Evolutionary conservation across 1,140 invertebrate species (phyloP).

Genomic region (Drosophila tani): DNA sequence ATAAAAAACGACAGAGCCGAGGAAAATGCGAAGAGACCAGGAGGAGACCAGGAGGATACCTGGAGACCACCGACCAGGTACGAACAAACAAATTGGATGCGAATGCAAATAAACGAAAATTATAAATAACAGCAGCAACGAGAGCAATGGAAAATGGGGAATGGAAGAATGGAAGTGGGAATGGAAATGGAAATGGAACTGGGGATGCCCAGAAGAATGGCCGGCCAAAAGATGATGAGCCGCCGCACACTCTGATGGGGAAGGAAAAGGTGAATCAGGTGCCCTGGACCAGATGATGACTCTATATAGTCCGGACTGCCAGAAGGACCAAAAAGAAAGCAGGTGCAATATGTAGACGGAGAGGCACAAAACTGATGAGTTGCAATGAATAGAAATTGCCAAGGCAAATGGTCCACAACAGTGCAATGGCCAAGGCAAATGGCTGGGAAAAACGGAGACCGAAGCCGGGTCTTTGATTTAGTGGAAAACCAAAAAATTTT

Average conservation of each 20-base stretch:
- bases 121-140: constrained; percentile 81
- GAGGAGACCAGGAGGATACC: constrained; percentile 37
- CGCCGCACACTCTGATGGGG: constrained; percentile 46
- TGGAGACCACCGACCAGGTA: constrained; percentile 42
- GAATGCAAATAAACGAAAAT: constrained; percentile 84
- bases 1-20: constrained; percentile 49
- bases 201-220: constrained; percentile 9
- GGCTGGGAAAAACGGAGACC: background rate
- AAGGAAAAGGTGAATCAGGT: constrained; percentile 15
- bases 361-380: constrained; percentile 67
- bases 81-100: constrained; percentile 82
- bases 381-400: constrained; percentile 84
- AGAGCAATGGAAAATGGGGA: constrained; percentile 43
- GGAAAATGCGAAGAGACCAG: constrained; percentile 48
- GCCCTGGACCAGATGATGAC: constrained; percentile 44
- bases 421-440: constrained; percentile 26
- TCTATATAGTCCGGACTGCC: constrained; percentile 21
- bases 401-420: constrained; percentile 65
- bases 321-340: constrained; percentile 8
- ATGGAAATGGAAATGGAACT: constrained; percentile 30
- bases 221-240: constrained; percentile 52
- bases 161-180: constrained; percentile 39
- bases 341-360: constrained; percentile 56
- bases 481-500: background rate
- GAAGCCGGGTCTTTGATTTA: constrained; percentile 14